Conservation (phyloP, 2,888 invertebrate species). For the Stramonita haemastoma region DNA sequence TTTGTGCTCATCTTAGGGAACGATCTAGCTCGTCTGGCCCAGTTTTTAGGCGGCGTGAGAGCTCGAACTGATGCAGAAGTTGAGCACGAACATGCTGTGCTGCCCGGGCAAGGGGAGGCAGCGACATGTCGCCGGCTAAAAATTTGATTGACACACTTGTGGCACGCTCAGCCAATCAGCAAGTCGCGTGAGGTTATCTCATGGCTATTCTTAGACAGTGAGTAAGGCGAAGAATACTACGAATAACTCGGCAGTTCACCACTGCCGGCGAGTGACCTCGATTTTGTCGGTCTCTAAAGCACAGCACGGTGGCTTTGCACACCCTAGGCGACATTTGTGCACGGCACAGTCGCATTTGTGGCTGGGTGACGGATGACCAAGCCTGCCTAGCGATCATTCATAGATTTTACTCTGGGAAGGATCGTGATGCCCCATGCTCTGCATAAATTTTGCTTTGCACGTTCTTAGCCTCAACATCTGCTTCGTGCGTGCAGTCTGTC, state of each 20-base stretch:
- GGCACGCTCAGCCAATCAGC: constrained; percentile 47
- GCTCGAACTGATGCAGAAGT: background rate
- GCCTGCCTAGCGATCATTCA: background rate
- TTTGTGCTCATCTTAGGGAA: background rate
- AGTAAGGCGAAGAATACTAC: constrained; percentile 47
- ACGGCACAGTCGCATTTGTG: background rate
- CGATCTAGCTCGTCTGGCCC: background rate
- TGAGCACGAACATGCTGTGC: constrained; percentile 16
- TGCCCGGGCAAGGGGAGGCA: constrained; percentile 38
- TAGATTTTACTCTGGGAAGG: background rate
- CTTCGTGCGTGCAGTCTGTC: background rate
- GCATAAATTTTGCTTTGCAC: constrained; percentile 21
- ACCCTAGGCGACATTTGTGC: background rate
- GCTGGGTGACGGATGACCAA: background rate
- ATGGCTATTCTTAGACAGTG: constrained; percentile 51
- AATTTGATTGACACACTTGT: constrained; percentile 50
- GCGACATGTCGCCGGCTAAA: constrained; percentile 50
- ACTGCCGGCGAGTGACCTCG: constrained; percentile 44
- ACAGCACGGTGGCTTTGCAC: constrained; percentile 22
- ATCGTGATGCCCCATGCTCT: constrained; percentile 2
- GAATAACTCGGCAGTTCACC: constrained; percentile 40
- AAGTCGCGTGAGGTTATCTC: constrained; percentile 47
- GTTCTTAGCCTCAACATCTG: background rate
- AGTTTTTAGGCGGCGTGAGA: background rate
- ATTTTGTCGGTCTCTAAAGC: constrained; percentile 24